Percentiles rank a stretch among this genome's conserved stretches.
Evolutionary conservation across 1,140 invertebrate genomes (phyloP).

Genomic region (Drosophila lini): DNA sequence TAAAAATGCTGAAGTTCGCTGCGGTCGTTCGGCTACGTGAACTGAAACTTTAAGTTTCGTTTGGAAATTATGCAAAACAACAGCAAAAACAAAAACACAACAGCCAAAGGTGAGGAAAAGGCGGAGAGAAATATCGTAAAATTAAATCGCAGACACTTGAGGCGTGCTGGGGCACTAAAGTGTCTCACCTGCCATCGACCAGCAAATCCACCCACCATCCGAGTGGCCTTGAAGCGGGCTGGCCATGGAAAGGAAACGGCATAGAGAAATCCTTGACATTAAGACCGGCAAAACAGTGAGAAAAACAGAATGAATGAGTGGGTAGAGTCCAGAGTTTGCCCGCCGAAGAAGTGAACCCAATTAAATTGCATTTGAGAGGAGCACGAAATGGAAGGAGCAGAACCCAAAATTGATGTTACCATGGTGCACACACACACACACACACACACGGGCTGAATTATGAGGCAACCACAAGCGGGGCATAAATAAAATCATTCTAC

Average conservation of each 20-base stretch:
- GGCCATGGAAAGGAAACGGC: constrained; percentile 6
- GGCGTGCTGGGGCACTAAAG: constrained; percentile 41
- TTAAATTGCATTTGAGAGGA: constrained; percentile 59
- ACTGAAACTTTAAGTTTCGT: constrained; percentile 36
- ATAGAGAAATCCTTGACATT: constrained; percentile 44
- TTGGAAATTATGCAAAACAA: constrained; percentile 34
- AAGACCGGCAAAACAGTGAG: constrained; percentile 20
- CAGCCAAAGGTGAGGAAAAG: constrained; percentile 15
- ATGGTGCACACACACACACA: not conserved
- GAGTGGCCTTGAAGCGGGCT: constrained; percentile 25
- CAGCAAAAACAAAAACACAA: no score
- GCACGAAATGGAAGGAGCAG: not conserved
- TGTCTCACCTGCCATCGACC: constrained; percentile 23
- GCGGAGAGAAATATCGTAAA: constrained; percentile 35
- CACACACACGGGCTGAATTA: constrained; percentile 64
- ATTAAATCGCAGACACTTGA: constrained; percentile 40
- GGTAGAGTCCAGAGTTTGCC: not conserved
- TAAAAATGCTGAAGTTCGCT: constrained; percentile 39
- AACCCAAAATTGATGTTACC: constrained; percentile 63
- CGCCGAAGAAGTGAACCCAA: constrained; percentile 61
- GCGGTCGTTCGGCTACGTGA: constrained; percentile 37
- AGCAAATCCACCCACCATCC: not conserved
- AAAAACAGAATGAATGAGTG: constrained; percentile 21
- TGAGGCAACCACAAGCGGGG: constrained; percentile 75
- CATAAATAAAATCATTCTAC: constrained; percentile 78